Evolutionary conservation across 2,888 invertebrate species (phyloP).

Genomic region (Piscicola geometra): DNA sequence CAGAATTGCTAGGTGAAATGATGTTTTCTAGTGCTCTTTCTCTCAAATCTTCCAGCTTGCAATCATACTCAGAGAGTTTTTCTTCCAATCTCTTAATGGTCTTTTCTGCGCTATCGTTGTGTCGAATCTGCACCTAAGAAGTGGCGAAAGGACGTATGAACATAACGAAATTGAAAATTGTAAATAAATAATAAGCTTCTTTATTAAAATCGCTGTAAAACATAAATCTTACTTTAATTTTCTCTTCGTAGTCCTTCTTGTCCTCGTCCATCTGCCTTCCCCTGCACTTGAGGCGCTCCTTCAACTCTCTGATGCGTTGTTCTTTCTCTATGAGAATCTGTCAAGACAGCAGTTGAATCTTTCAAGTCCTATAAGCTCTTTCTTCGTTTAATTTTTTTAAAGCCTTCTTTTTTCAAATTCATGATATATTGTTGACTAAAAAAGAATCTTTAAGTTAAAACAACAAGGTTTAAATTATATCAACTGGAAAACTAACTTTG

Average conservation of each 20-base stretch:
- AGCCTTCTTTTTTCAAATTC: too few relatives aligned
- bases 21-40: neutral
- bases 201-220: too few relatives aligned
- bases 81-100: slow-evolving; percentile 10
- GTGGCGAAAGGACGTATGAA: too few relatives aligned
- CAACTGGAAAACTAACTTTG: too few relatives aligned
- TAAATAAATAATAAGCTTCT: too few relatives aligned
- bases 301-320: neutral
- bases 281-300: slow-evolving; percentile 10
- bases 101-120: neutral
- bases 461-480: too few relatives aligned
- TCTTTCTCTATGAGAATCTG: slow-evolving; percentile 5
- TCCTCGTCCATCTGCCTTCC: slow-evolving; percentile 10
- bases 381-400: too few relatives aligned
- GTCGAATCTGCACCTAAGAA: neutral
- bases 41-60: neutral
- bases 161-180: too few relatives aligned
- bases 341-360: too few relatives aligned
- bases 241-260: neutral
- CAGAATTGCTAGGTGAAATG: neutral
- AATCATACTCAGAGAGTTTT: neutral
- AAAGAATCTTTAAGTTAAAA: too few relatives aligned
- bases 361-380: too few relatives aligned
- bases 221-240: neutral
- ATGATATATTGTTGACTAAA: too few relatives aligned